These are phyloP conservation scores for Drosophila ohnishii DNA, from an alignment of 1,140 invertebrate genomes.

Conservation along the genomic window DNA sequence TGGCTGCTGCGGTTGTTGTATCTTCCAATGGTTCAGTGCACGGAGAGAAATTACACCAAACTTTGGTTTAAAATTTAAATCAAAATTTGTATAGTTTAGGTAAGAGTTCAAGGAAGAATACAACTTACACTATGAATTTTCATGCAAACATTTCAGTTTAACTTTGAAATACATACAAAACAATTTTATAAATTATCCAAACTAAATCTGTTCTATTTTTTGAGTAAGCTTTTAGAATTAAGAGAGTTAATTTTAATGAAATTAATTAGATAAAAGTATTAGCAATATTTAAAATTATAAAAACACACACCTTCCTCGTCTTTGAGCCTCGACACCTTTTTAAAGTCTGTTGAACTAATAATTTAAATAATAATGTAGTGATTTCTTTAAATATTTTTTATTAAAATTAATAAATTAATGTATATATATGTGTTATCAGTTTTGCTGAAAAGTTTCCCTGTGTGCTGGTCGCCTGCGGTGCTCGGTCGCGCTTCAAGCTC, in stretches of 20 bases:
- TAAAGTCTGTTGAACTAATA: neutral
- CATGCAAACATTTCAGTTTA: neutral
- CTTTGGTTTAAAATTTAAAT: neutral
- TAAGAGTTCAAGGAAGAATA: neutral
- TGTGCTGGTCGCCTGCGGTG: slow-evolving; percentile 61
- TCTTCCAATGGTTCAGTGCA: slow-evolving; percentile 21
- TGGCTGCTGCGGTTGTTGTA: slow-evolving; percentile 29
- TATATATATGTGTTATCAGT: neutral
- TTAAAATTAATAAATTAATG: neutral
- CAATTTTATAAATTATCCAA: neutral
- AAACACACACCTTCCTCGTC: neutral
- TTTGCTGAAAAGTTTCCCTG: slow-evolving; percentile 3
- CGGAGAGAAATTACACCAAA: neutral
- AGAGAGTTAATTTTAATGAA: too few relatives aligned
- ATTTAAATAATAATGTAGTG: neutral
- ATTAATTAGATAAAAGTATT: neutral
- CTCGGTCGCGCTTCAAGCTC: slow-evolving; percentile 73
- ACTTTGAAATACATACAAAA: neutral
- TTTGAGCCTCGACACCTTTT: neutral
- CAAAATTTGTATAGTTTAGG: neutral
- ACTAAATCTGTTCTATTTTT: neutral
- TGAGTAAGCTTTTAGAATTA: neutral
- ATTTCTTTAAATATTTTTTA: neutral
- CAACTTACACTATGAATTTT: neutral
- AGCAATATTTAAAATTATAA: neutral